Base-by-base conservation (phyloP, 1,140 invertebrate genomes). In the Neodiprion fabricii region DNA sequence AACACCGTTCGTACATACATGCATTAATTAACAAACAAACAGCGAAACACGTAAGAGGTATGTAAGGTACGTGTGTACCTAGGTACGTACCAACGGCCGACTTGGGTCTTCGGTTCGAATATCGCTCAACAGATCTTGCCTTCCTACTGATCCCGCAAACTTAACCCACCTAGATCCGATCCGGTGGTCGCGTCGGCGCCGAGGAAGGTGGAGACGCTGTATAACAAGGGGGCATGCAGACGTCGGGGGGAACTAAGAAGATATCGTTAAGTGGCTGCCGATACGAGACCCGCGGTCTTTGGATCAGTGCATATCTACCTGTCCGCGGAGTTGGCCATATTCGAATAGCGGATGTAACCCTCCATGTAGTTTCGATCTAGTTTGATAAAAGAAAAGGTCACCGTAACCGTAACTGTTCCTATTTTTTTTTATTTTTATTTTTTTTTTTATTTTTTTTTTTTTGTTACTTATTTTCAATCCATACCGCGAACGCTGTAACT, bases 191-290 rank as follows among this genome's bases (percentile, higher is more conserved):
- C 53, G n/a, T 14, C 11, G 53, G 4, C n/a, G n/a, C 53, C 11
- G 53, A 61, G 53, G 53, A 40, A 40, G 28, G 28, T 40, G 28
- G 28, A 40, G 28, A 40, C 28, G 28, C 5, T 40, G 28, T 7
- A 61, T 3, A 61, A 61, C n/a, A 12, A 61, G 53, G 53, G 53
- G n/a, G n/a, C 53, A 61, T 14, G n/a, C 9, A 14, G 53, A 9
- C 28, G 28, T 40, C 28, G 53, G n/a, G 53, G 53, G 53, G 78
- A 73, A 78, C 82, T 76, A 76, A 79, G 82, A 84, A 84, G 83
- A 84, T 83, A 85, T 83, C 81, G 83, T 80, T 84, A 85, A 85
- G 84, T 84, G 80, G 80, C 77, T 77, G 75, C 78, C 82, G 83
- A 85, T 85, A 83, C 79, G 77, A 74, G 75, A 79, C 78, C 77